Conservation (phyloP, 1,140 invertebrate genomes). For the Limonius californicus region DNA sequence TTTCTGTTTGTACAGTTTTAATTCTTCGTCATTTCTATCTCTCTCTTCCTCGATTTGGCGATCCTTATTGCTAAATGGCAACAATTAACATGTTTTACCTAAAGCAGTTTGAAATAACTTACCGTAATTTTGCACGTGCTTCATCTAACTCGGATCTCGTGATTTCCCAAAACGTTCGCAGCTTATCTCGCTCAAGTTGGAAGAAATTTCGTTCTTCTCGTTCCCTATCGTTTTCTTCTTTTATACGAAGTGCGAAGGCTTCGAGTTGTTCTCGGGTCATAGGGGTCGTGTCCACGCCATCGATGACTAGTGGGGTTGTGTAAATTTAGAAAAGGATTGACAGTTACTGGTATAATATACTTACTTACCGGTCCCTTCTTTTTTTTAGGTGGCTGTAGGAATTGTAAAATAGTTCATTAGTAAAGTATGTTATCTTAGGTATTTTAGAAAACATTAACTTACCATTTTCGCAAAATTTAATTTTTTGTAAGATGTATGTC, state of each 20-base stretch:
- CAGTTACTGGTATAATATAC: too few species aligned
- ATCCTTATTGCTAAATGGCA: constrained; percentile 67
- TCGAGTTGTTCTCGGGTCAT: constrained; percentile 93
- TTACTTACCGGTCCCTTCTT: too few species aligned
- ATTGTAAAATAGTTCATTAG: too few species aligned
- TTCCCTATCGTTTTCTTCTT: constrained; percentile 89
- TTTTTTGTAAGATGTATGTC: too few species aligned
- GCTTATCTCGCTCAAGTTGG: constrained; percentile 90
- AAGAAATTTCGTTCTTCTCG: constrained; percentile 94
- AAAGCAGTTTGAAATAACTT: neutral
- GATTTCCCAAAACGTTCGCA: constrained; percentile 92
- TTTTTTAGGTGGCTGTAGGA: too few species aligned
- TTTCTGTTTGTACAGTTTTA: constrained; percentile 88
- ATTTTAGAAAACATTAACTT: too few species aligned
- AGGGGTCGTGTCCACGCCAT: constrained; percentile 88
- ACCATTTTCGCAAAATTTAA: too few species aligned
- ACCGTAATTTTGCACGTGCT: constrained; percentile 63
- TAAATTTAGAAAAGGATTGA: too few species aligned
- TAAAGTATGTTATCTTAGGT: too few species aligned
- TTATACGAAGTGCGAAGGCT: constrained; percentile 77
- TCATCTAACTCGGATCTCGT: constrained; percentile 81
- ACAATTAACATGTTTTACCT: neutral
- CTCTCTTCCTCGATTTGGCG: constrained; percentile 81
- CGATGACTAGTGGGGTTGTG: too few species aligned
- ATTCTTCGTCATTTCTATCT: constrained; percentile 81